Percentiles rank a stretch among this genome's conserved stretches.
Evolutionary conservation across 2,113 vertebrate genomes (phyloP).

Genomic region (Catharus fuscescens): DNA sequence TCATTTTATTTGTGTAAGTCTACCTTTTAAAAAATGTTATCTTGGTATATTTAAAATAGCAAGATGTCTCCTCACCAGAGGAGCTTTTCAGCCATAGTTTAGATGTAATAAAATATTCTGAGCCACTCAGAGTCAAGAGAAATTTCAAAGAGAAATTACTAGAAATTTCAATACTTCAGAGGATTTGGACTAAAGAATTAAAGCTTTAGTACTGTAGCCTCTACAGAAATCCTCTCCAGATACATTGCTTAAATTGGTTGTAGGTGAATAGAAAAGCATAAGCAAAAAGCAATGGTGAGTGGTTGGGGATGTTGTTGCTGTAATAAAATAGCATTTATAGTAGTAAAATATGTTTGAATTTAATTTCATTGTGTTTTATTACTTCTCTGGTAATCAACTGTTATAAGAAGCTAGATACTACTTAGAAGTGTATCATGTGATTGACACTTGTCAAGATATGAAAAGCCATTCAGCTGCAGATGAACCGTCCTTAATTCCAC

Average conservation of each 20-base stretch:
- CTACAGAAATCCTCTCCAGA: neutral
- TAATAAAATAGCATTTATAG: neutral
- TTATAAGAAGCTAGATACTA: neutral
- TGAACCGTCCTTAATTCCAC: neutral
- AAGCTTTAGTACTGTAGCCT: neutral
- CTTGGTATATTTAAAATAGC: neutral
- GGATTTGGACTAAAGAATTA: neutral
- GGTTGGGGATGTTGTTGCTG: neutral
- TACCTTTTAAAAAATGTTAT: neutral
- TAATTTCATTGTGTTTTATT: slow-evolving; percentile 8
- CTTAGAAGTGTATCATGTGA: neutral
- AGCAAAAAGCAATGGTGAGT: neutral
- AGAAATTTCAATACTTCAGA: neutral
- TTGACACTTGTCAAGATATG: neutral
- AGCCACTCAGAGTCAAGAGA: neutral
- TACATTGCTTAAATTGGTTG: neutral
- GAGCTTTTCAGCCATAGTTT: neutral
- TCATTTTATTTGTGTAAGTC: neutral
- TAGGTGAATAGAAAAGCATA: neutral
- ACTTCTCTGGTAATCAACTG: neutral
- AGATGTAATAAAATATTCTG: neutral
- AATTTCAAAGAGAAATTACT: neutral
- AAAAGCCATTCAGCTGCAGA: neutral
- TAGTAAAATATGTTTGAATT: neutral
- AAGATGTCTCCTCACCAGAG: neutral